phyloP scores from a whole-genome alignment of 2,888 invertebrate species.

The Cosmia trapezina region DNA sequence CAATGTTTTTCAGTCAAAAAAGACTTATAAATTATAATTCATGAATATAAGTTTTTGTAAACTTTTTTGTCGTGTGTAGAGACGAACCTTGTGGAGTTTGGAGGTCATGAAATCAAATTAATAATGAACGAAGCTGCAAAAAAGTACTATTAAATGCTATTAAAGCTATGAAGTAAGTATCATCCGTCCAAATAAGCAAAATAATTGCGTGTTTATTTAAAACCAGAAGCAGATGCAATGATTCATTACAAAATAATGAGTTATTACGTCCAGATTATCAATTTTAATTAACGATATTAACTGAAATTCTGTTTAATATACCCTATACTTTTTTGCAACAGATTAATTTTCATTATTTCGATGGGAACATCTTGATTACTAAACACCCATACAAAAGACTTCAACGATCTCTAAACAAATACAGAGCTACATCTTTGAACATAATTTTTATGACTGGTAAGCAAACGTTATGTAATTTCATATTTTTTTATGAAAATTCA shows the following conservation, averaged over 20 bases:
- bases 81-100: slow-evolving; percentile 69
- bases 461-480: not conserved
- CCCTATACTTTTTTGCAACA: not conserved
- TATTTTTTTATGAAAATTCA: not conserved
- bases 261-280: slow-evolving; percentile 5
- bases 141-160: slow-evolving; percentile 47
- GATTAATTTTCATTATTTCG: not conserved
- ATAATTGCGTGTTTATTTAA: slow-evolving; percentile 30
- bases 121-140: slow-evolving; percentile 55
- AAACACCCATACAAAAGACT: slow-evolving; percentile 60
- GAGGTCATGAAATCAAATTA: slow-evolving; percentile 76
- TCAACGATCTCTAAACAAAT: slow-evolving; percentile 55
- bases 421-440: not conserved
- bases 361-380: not conserved
- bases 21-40: slow-evolving; percentile 44
- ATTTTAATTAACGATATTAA: slow-evolving; percentile 9
- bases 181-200: slow-evolving; percentile 39
- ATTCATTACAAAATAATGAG: slow-evolving; percentile 32
- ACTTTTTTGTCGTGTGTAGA: slow-evolving; percentile 56
- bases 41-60: slow-evolving; percentile 56
- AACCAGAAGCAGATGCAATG: slow-evolving; percentile 29
- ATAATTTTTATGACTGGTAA: no score
- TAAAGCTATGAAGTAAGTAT: slow-evolving; percentile 36
- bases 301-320: not conserved
- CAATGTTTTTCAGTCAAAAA: slow-evolving; percentile 53